Evolutionary conservation across 2,888 invertebrate species (phyloP).

Genomic region (Limnephilus auricula): DNA sequence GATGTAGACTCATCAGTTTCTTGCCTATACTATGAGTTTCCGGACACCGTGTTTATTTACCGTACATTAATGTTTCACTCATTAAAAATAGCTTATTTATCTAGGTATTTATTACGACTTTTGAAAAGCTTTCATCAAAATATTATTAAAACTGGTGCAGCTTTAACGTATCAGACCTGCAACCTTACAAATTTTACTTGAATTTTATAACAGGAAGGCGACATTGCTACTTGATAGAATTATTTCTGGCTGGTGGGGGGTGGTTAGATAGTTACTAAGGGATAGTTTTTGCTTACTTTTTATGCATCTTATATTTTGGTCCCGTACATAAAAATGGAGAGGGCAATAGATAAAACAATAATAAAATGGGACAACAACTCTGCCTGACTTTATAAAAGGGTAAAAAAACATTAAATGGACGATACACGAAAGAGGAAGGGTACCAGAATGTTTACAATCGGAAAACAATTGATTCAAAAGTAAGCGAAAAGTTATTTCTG

Average conservation of each 20-base stretch:
- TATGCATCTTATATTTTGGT: background rate
- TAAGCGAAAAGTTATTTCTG: background rate
- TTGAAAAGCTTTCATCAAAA: too few relatives aligned
- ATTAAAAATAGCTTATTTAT: too few relatives aligned
- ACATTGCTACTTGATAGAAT: background rate
- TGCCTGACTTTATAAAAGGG: constrained; percentile 48
- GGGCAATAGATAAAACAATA: constrained; percentile 43
- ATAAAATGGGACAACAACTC: background rate
- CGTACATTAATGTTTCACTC: too few relatives aligned
- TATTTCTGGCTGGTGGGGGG: background rate
- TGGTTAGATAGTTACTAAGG: background rate
- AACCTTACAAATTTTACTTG: too few relatives aligned
- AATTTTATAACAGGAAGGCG: background rate
- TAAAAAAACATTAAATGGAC: constrained; percentile 58
- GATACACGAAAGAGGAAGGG: constrained; percentile 63
- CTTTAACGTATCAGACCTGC: too few relatives aligned
- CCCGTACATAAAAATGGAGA: background rate
- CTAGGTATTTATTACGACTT: too few relatives aligned
- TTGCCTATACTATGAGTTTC: too few relatives aligned
- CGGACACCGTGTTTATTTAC: too few relatives aligned
- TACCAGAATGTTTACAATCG: constrained; percentile 32
- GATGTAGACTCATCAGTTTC: too few relatives aligned
- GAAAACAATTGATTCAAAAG: background rate
- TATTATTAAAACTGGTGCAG: too few relatives aligned
- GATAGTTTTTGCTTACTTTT: background rate